These are phyloP conservation scores for Helostoma temminkii DNA, from an alignment of 2,797 vertebrate species.

Conservation along the genomic window DNA sequence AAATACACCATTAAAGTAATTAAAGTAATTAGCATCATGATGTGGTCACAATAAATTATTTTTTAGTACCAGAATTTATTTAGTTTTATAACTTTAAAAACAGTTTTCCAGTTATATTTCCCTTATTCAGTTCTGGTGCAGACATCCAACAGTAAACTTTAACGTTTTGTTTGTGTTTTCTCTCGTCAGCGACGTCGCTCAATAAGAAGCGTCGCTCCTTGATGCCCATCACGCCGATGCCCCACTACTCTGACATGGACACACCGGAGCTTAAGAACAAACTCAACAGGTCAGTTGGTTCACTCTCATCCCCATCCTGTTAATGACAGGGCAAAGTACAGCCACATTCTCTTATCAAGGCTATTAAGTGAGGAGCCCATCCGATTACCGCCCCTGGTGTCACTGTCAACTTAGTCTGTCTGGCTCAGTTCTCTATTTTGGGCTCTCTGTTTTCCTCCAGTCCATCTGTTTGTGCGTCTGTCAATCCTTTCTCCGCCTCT, in stretches of 20 bases:
- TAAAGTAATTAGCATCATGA: too few relatives aligned
- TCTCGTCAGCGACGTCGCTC: conserved; percentile 58
- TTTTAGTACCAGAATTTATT: too few relatives aligned
- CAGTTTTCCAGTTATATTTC: not conserved
- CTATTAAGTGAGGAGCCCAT: conserved; percentile 37
- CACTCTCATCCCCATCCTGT: not conserved
- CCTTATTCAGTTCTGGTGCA: not conserved
- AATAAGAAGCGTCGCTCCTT: conserved; percentile 66
- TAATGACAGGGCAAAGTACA: not conserved
- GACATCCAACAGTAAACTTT: not conserved
- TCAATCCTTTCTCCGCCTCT: not conserved
- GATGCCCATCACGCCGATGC: conserved; percentile 91
- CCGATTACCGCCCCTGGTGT: conserved; percentile 34
- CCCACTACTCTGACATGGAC: conserved; percentile 94
- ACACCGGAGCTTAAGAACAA: conserved; percentile 94
- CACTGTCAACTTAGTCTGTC: conserved; percentile 27
- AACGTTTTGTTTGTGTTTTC: conserved; percentile 24
- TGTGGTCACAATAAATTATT: too few relatives aligned
- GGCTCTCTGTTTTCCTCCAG: not conserved
- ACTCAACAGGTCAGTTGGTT: conserved; percentile 87
- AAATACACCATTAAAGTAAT: not conserved
- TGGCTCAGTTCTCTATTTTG: conserved; percentile 1
- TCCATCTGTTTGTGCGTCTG: not conserved
- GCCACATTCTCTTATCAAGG: conserved; percentile 16
- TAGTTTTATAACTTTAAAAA: too few relatives aligned